Conservation (phyloP, 2,797 vertebrate genomes). For the Eulemur albifrons region DNA sequence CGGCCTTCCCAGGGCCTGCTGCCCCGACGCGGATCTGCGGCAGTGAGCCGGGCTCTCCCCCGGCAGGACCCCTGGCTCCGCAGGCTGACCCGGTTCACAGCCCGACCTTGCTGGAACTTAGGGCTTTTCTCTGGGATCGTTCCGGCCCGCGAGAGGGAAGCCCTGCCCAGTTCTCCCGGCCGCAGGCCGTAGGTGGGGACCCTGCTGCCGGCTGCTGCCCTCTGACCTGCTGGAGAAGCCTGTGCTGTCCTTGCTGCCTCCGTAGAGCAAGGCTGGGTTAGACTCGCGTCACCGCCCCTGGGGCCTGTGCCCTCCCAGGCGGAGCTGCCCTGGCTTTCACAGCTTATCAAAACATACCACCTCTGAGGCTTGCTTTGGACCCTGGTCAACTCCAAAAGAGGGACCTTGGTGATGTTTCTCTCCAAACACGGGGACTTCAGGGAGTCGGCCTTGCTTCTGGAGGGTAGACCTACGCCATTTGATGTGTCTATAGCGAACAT, state of each 20-base stretch:
- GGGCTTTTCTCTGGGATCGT: fast-evolving
- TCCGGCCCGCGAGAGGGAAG: no score
- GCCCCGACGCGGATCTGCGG: fast-evolving
- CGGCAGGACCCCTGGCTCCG: fast-evolving
- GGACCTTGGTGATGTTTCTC: not conserved
- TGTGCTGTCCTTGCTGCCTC: not conserved
- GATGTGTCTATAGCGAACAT: fast-evolving
- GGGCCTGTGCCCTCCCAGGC: not conserved
- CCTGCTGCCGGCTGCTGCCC: no score
- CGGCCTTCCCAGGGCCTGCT: not conserved
- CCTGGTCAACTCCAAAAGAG: not conserved
- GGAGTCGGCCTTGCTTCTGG: fast-evolving
- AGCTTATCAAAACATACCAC: not conserved
- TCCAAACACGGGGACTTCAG: not conserved
- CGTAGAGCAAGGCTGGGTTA: not conserved
- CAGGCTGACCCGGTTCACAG: not conserved
- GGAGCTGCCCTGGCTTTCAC: not conserved
- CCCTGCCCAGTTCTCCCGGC: fast-evolving
- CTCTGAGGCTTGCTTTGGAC: not conserved
- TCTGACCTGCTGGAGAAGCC: not conserved
- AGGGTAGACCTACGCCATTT: not conserved
- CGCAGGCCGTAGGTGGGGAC: no score
- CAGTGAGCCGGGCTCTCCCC: not conserved
- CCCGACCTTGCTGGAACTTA: not conserved
- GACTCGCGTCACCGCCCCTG: not conserved